Evolutionary conservation across 2,797 vertebrate species (phyloP).

Genomic region (Platyrinchus mystaceus): DNA sequence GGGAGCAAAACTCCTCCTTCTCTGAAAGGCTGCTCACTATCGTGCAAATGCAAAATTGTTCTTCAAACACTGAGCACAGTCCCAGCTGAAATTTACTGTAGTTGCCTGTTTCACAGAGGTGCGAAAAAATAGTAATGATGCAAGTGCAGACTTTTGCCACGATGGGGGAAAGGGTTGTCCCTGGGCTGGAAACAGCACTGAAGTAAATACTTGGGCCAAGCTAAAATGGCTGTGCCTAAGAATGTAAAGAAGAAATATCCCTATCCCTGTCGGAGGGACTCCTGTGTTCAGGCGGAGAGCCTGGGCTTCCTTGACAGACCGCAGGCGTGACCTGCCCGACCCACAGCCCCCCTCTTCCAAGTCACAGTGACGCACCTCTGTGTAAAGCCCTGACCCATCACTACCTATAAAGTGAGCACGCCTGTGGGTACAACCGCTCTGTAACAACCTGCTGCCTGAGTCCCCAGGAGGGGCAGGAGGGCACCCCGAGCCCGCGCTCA

Average conservation of each 20-base stretch:
- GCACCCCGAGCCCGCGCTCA: neutral
- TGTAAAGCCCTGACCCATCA: rapidly evolving
- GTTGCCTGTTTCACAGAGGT: neutral
- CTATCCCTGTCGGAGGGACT: no score
- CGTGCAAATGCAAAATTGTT: neutral
- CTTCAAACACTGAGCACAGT: neutral
- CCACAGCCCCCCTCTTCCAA: no score
- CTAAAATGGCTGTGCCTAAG: neutral
- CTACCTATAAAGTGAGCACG: rapidly evolving
- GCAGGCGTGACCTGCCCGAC: neutral
- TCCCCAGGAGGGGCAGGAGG: rapidly evolving
- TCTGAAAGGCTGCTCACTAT: neutral
- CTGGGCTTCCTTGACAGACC: neutral
- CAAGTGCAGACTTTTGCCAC: neutral
- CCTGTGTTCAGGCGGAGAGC: rapidly evolving
- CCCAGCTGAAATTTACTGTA: neutral
- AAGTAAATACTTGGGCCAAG: neutral
- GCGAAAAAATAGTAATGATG: rapidly evolving
- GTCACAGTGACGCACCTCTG: rapidly evolving
- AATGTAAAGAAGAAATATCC: rapidly evolving
- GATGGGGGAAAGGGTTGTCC: neutral
- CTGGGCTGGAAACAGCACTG: neutral
- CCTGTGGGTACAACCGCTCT: rapidly evolving
- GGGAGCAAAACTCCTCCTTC: neutral
- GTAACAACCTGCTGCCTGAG: rapidly evolving